phyloP scores from a whole-genome alignment of 1,140 invertebrate genomes.

The Lordiphosa stackelbergi region DNA sequence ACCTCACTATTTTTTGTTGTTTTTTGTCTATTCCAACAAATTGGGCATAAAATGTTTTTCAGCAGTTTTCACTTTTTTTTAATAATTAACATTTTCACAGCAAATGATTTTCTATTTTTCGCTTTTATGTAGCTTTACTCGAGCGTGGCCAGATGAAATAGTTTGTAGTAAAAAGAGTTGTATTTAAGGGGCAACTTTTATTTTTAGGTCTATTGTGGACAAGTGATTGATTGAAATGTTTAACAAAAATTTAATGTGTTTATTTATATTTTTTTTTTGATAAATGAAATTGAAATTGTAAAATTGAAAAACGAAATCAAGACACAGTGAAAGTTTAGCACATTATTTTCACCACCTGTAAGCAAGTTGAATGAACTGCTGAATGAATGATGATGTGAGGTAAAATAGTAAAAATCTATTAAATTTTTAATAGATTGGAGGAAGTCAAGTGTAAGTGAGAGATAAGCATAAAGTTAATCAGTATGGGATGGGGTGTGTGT shows the following conservation, averaged over 20 bases:
- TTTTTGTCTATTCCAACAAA: conserved; percentile 3
- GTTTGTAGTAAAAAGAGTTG: neutral
- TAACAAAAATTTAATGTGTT: conserved; percentile 39
- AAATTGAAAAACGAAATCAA: conserved; percentile 6
- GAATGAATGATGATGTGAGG: too few relatives aligned
- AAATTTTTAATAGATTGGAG: too few relatives aligned
- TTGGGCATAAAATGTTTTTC: conserved; percentile 28
- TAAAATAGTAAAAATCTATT: too few relatives aligned
- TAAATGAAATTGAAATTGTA: conserved; percentile 20
- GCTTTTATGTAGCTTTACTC: conserved; percentile 23
- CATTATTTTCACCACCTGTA: conserved; percentile 21
- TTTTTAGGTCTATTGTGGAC: conserved; percentile 23
- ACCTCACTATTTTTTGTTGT: conserved; percentile 24
- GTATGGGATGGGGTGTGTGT: too few relatives aligned
- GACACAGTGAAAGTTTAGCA: conserved; percentile 42
- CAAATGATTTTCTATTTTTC: conserved; percentile 45
- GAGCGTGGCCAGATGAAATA: conserved; percentile 28
- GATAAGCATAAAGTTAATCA: too few relatives aligned
- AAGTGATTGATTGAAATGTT: conserved; percentile 36
- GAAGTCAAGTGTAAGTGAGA: too few relatives aligned
- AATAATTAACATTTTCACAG: conserved; percentile 48
- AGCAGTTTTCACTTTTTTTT: conserved; percentile 39
- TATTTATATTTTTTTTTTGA: conserved; percentile 14
- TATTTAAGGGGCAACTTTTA: conserved; percentile 23
- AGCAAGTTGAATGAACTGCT: too few relatives aligned